Base-by-base conservation (phyloP, 2,797 vertebrate species). In the Pteronotus mesoamericanus region DNA sequence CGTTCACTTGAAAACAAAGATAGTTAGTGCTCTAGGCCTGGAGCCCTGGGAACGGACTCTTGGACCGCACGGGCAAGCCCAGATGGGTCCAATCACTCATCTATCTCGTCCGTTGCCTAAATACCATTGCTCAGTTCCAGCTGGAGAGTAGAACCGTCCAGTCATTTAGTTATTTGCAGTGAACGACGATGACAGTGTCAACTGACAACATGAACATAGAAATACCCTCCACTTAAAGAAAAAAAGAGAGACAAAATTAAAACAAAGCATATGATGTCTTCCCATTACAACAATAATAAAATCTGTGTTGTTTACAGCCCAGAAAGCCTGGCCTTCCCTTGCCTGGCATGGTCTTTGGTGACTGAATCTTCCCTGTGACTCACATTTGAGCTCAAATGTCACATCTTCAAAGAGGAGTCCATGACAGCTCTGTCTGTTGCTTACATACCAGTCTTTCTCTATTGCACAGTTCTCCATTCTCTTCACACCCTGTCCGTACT, bases 271-370 rank as follows among this genome's bases (percentile, higher is more conserved):
- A 6, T 37, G 21, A 18, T 26, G 4, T 44, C 39, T 86, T 68
- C 24, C 34, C 32, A 21, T 37, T 9, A 24, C 3, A 24, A 9
- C 14, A 19, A 39, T 9, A 32, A 61, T 6, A 15, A 19, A n/a
- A 5, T 3, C 1, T 2, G 15, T 0, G 3, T 15, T 9, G 21
- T 10, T 0, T 15, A 12, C 14, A 12, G 5, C 26, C 21, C 21
- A 1, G 9, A 48, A 29, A 42, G 9, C 18, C 26, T 18, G 19
- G 3, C 10, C 46, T 69, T n/a, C 53, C 12, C 2, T 16, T 61
- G 3, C 19, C 26, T 5, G 29, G 1, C 1, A 1, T 3, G 8
- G 18, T 68, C 14, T 66, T 51, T 5, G 16, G 3, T 19, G 26
- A 6, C 46, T 12, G 15, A 44, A 29, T 59, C 9, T 42, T 77